Percentiles rank a stretch among this genome's conserved stretches.
Evolutionary conservation across 2,113 vertebrate species (phyloP).

Genomic region (Tapirus terrestris): DNA sequence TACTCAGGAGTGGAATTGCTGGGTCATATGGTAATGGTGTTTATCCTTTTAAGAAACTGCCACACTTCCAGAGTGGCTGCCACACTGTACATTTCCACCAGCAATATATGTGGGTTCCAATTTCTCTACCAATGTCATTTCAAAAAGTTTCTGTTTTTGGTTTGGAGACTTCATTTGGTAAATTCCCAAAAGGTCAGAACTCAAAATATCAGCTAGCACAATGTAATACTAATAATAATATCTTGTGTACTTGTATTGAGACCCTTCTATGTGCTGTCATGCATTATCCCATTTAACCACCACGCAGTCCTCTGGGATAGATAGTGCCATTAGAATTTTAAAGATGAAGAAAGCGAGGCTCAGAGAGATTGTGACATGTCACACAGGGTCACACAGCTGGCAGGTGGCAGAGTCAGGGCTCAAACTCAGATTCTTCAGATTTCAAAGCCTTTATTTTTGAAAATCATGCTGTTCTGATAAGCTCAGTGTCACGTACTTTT

Average conservation of each 20-base stretch:
- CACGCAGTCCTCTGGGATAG: not conserved
- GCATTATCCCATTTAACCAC: not conserved
- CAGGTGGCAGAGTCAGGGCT: not conserved
- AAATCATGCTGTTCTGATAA: not conserved
- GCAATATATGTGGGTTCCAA: not conserved
- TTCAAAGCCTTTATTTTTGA: not conserved
- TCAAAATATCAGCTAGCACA: constrained; percentile 34
- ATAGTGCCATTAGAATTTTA: not conserved
- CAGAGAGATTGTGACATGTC: not conserved
- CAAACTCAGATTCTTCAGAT: not conserved
- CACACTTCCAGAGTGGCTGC: not conserved
- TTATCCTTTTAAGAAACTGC: not conserved
- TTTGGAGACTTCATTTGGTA: not conserved
- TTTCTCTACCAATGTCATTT: not conserved
- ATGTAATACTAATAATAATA: too few relatives aligned
- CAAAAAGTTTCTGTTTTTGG: not conserved
- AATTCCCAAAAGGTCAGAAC: constrained; percentile 2
- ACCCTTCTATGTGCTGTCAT: not conserved
- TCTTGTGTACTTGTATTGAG: not conserved
- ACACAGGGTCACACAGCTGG: not conserved
- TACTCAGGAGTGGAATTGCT: not conserved
- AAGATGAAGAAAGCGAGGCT: not conserved
- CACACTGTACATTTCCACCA: not conserved
- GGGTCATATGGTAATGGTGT: not conserved
- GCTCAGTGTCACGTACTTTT: not conserved